Evolutionary conservation across 2,797 vertebrate genomes (phyloP).

Genomic region (Buphagus erythrorhynchus): DNA sequence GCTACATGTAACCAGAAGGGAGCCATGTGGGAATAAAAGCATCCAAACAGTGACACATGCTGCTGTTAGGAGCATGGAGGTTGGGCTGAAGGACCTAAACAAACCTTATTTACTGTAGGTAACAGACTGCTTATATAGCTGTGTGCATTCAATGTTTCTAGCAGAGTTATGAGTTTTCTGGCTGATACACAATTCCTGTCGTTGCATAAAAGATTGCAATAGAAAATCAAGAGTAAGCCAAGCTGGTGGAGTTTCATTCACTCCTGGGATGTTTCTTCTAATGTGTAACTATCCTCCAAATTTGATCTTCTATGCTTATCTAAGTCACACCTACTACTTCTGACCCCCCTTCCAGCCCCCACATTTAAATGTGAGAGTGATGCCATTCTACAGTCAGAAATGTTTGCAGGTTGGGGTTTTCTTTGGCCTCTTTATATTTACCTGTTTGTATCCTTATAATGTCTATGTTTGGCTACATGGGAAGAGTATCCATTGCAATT

Average conservation of each 20-base stretch:
- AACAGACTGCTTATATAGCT: background rate
- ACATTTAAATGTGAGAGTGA: background rate
- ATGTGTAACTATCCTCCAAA: background rate
- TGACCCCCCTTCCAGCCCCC: rapidly evolving
- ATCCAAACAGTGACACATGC: background rate
- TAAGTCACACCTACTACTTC: background rate
- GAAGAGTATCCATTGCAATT: constrained; percentile 6
- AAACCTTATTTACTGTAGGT: background rate
- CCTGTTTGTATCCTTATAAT: background rate
- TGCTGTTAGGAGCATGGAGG: background rate
- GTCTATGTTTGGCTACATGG: background rate
- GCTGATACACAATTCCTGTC: background rate
- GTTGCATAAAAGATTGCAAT: background rate
- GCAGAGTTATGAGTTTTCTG: background rate
- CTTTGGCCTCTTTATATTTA: background rate
- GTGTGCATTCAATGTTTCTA: background rate
- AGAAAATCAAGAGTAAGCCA: background rate
- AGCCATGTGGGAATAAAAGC: background rate
- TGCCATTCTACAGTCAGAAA: background rate
- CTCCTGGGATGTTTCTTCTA: background rate
- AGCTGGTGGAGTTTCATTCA: background rate
- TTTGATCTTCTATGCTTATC: background rate
- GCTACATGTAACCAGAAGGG: background rate
- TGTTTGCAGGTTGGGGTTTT: background rate
- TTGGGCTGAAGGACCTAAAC: background rate